phyloP scores from a whole-genome alignment of 1,140 invertebrate species.

The Paraescarpia echinospica region DNA sequence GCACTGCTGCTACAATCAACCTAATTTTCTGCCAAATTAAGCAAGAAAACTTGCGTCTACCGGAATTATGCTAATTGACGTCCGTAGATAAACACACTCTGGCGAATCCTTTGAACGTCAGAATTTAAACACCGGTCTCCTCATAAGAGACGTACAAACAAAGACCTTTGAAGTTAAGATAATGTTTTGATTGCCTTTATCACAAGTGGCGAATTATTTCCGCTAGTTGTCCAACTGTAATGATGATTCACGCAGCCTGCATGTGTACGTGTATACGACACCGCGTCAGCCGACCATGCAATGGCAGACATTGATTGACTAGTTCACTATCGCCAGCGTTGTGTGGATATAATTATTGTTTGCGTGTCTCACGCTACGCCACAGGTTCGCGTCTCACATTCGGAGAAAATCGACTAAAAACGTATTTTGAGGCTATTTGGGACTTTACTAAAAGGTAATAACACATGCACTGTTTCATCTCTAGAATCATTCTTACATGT shows the following conservation, averaged over 20 bases:
- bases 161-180: conserved; percentile 6
- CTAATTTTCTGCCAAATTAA: neutral
- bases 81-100: neutral
- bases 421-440: no score
- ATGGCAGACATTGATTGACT: neutral
- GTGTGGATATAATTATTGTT: neutral
- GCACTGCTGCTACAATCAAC: neutral
- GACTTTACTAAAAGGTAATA: no score
- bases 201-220: neutral
- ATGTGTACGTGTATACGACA: neutral
- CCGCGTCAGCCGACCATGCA: neutral
- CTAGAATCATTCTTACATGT: no score
- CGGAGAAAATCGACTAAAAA: no score
- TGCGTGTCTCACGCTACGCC: neutral
- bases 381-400: no score
- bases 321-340: neutral
- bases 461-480: no score
- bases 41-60: neutral
- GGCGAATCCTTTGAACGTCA: neutral
- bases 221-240: neutral
- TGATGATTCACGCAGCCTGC: neutral
- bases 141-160: neutral
- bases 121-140: neutral
- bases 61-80: neutral
- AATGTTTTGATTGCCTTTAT: neutral